Conservation (phyloP, 1,140 invertebrate species). For the Scaptomyza pallida region DNA sequence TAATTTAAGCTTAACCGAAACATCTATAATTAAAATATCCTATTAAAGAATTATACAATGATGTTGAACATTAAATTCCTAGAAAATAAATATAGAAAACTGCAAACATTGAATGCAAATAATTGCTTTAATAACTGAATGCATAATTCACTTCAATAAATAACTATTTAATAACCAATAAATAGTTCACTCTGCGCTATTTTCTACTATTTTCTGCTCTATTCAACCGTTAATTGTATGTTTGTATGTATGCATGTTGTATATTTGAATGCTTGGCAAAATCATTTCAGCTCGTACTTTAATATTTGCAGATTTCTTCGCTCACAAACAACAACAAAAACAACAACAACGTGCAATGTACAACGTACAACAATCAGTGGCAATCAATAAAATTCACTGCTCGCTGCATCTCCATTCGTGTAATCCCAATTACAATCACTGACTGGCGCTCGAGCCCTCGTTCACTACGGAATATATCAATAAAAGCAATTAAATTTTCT, state of each 20-base stretch:
- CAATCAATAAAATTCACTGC: slow-evolving; percentile 44
- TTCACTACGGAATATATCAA: slow-evolving; percentile 51
- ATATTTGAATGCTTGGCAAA: background rate
- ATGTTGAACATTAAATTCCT: no score
- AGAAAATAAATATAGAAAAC: no score
- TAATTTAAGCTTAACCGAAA: no score
- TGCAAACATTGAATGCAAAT: no score
- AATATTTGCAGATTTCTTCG: slow-evolving; percentile 15
- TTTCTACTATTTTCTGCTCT: background rate
- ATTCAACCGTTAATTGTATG: background rate
- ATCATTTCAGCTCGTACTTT: slow-evolving; percentile 2
- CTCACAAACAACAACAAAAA: slow-evolving; percentile 11
- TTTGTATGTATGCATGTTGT: background rate
- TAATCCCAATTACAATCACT: slow-evolving; percentile 49
- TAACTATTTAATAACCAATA: background rate
- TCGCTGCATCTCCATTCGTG: slow-evolving; percentile 30
- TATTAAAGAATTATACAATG: no score
- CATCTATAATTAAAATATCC: no score
- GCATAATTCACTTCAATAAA: no score
- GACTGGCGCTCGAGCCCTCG: slow-evolving; percentile 1
- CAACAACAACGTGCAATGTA: no score
- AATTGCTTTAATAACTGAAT: no score
- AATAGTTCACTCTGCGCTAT: background rate
- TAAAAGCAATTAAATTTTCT: slow-evolving; percentile 81
- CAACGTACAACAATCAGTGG: slow-evolving; percentile 1